Evolutionary conservation across 35 echinoderm and acorn worm species (phyloP).

Genomic region (Apostichopus japonicus): DNA sequence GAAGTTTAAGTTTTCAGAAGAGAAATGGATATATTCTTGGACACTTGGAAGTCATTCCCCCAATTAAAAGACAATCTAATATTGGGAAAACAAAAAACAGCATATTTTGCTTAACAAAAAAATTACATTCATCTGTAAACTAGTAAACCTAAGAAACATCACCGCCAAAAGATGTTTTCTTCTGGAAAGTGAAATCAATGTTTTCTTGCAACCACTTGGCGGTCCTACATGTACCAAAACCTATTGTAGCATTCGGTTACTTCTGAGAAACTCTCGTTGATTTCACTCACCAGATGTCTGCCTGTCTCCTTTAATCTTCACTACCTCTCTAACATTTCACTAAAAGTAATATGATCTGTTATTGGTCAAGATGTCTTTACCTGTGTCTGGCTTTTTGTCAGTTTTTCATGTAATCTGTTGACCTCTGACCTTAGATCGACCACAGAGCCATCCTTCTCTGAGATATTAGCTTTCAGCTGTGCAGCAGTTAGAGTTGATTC

Average conservation of each 20-base stretch:
- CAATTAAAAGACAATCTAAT: too few species aligned
- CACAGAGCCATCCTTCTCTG: constrained; percentile 55
- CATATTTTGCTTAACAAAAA: too few species aligned
- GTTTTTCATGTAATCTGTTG: constrained; percentile 49
- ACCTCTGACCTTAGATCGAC: constrained; percentile 61
- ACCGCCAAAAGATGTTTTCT: too few species aligned
- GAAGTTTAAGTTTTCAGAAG: too few species aligned
- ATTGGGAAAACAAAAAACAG: too few species aligned
- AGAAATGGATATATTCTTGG: too few species aligned
- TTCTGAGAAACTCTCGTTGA: background rate
- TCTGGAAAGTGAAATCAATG: too few species aligned
- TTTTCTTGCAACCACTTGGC: too few species aligned
- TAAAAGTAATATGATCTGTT: background rate
- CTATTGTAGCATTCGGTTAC: background rate
- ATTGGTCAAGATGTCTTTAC: background rate
- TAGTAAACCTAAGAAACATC: too few species aligned
- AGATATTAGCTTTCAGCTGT: constrained; percentile 63
- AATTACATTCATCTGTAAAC: too few species aligned
- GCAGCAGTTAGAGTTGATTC: constrained; percentile 47
- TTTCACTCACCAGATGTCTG: background rate
- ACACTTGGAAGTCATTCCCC: too few species aligned
- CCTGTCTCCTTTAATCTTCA: background rate
- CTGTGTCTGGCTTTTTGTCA: constrained; percentile 78
- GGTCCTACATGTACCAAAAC: too few species aligned
- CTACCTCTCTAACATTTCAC: background rate